Evolutionary conservation across 2,797 vertebrate species (phyloP).

Genomic region (Melanotaenia pygmaea): DNA sequence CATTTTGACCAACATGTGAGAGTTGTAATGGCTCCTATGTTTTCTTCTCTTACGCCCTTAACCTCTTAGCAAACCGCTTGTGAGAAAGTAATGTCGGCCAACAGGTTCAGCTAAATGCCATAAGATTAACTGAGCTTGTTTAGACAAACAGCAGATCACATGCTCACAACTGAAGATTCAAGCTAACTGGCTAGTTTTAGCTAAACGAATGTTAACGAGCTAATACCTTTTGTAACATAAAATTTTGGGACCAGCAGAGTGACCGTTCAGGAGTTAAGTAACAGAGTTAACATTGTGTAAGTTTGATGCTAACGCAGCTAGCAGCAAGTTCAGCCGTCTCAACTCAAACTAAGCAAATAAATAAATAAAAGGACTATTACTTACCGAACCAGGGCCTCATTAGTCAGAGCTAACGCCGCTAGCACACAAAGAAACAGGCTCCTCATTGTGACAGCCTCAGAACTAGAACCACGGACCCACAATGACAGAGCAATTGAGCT

Average conservation of each 20-base stretch:
- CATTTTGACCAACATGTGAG: not conserved
- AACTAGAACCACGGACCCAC: not conserved
- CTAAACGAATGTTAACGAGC: not conserved
- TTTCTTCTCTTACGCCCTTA: not conserved
- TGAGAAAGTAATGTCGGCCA: not conserved
- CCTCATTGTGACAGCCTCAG: conserved; percentile 49
- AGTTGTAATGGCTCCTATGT: not conserved
- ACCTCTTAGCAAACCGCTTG: not conserved
- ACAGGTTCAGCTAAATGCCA: not conserved
- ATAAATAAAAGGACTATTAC: conserved; percentile 6
- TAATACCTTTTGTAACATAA: not conserved
- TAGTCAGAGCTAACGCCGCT: conserved; percentile 60
- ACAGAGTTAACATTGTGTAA: not conserved
- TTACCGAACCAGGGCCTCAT: conserved; percentile 80
- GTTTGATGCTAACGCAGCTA: not conserved
- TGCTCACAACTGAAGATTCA: too few species aligned
- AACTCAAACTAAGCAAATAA: not conserved
- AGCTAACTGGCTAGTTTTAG: not conserved
- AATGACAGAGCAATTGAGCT: conserved; percentile 50
- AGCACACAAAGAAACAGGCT: conserved; percentile 55
- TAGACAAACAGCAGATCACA: not conserved
- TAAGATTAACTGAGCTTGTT: not conserved
- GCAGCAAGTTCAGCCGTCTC: not conserved
- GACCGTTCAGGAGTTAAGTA: not conserved
- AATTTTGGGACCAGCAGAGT: not conserved